Evolutionary conservation across 2,888 invertebrate genomes (phyloP), one percentile per base, ranked within the genome.

Genomic region (Erynnis tages): DNA sequence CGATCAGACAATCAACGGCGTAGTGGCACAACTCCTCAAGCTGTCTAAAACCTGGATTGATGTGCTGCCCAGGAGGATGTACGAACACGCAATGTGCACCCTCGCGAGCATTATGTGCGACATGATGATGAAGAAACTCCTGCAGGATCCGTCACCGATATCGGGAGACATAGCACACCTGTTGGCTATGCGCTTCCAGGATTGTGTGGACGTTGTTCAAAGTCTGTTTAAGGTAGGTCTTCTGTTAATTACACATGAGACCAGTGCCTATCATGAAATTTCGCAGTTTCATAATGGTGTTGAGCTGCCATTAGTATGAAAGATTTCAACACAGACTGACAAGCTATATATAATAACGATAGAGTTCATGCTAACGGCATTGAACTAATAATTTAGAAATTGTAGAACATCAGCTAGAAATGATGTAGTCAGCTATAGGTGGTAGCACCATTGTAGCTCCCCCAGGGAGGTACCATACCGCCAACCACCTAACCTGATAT

Each of bases 1-100:
- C 21, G 82, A 88, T 57, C 69, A 72, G 4, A 80, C 82, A 0
- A 66, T 90, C 14, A 84, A 82, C 60, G 69, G 66, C 6, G 76
- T 86, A 0, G 54, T 82, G 0, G 65, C 70, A 3, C 58, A 78
- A 2, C 68, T 89, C 67, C 70, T 68, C 30, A 79, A 81, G 14
- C 68, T 90, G 0, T 76, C 72, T 32, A 55, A 62, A 1, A 61
- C 67, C 19, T 90, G 90, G 90, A 59, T 64, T 37, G 58, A 64
- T 5, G 62, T 85, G 0, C 66, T 90, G 0, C 89, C 90, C 0
- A 17, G 58, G 0, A 67, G 69, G 4, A 87, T 88, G 82, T 90
- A 87, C 21, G 76, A 81, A 44, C 75, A 81, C 66, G 71, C 80
- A 0, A 60, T 86, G 19, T 79, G 79, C 43, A 74, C 83, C 0